Conservation (phyloP, 2,797 vertebrate genomes). For the Dromococcyx pavoninus region DNA sequence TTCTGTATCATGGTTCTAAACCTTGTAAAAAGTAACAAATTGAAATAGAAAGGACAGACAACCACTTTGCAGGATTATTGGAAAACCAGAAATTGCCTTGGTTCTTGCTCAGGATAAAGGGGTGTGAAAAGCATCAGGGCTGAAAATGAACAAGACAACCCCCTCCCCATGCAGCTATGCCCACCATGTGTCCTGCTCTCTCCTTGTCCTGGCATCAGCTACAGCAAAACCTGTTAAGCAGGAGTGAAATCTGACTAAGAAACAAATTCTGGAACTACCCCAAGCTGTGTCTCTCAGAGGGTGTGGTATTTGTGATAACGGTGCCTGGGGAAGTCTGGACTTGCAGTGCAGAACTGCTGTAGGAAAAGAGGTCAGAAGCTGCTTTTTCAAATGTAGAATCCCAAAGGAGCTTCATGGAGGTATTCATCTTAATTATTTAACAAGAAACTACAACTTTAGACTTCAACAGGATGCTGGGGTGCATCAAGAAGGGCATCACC, state of each 20-base stretch:
- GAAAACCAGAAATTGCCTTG: neutral
- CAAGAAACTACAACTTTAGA: neutral
- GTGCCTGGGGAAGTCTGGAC: neutral
- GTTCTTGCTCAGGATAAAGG: neutral
- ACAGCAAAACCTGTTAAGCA: conserved; percentile 26
- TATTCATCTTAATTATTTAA: neutral
- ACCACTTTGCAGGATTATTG: neutral
- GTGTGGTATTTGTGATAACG: fast-evolving
- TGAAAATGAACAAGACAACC: neutral
- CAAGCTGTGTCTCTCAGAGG: neutral
- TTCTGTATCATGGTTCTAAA: neutral
- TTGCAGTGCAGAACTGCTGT: neutral
- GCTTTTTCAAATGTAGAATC: neutral
- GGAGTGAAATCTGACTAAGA: neutral
- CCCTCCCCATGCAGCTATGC: neutral
- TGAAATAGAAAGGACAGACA: neutral
- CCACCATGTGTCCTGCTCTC: neutral
- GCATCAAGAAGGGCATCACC: too few relatives aligned
- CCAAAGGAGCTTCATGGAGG: neutral
- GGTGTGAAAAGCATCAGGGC: neutral
- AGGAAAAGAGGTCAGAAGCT: neutral
- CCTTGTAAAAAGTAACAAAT: neutral
- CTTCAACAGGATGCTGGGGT: too few relatives aligned
- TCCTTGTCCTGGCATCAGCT: neutral
- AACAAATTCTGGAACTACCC: neutral